These are phyloP conservation scores for Diglossa cyanea DNA, from an alignment of 2,797 vertebrate genomes.

Conservation along the genomic window DNA sequence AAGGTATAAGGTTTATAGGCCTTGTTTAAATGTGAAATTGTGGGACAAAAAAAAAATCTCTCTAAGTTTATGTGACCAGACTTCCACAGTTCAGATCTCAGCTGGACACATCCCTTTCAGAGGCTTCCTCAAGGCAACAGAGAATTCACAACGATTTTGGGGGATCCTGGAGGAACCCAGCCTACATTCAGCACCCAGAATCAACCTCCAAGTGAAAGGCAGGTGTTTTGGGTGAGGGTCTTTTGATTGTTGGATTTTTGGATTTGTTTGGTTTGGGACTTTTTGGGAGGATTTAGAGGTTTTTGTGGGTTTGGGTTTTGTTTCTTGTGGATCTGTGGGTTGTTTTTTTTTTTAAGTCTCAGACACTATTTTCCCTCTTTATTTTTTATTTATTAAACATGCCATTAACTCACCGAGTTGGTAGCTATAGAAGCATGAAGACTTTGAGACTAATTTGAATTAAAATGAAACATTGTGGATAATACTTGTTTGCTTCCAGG, in stretches of 20 bases:
- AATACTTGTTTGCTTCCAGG: background rate
- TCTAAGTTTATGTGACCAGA: background rate
- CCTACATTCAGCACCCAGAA: background rate
- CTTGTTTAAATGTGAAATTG: background rate
- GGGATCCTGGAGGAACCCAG: background rate
- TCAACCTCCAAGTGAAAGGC: background rate
- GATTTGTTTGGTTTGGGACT: background rate
- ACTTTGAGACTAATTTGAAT: conserved; percentile 29
- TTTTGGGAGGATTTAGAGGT: fast-evolving
- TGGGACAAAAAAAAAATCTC: background rate
- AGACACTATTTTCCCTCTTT: background rate
- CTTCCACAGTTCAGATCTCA: background rate
- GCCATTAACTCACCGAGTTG: background rate
- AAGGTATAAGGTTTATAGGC: background rate
- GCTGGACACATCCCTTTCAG: background rate
- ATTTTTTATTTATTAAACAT: background rate
- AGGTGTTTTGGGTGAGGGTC: fast-evolving
- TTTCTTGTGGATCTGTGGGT: background rate
- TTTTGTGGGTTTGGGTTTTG: fast-evolving
- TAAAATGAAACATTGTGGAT: background rate
- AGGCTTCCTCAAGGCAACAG: background rate
- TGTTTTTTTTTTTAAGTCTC: background rate
- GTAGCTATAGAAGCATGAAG: background rate
- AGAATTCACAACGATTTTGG: background rate
- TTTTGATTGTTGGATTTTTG: background rate